Conservation (phyloP, 2,888 invertebrate species). For the Choreutis nemorana region DNA sequence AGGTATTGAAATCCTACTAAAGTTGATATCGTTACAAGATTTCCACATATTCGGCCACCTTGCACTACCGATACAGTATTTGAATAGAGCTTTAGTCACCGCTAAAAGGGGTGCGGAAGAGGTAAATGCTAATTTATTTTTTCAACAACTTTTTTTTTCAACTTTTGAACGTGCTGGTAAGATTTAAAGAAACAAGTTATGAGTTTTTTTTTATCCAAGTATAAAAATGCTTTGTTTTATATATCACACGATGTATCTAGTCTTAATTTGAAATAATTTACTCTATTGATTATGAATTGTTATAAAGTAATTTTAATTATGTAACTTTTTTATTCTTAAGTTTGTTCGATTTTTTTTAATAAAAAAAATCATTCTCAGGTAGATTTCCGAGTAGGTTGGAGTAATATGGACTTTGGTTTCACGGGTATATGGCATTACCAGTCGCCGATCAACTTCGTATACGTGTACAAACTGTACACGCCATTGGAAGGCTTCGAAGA, state of each 20-base stretch:
- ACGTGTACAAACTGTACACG: constrained; percentile 78
- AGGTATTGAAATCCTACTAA: constrained; percentile 73
- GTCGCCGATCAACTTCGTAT: constrained; percentile 74
- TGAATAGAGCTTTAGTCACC: constrained; percentile 71
- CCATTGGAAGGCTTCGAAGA: constrained; percentile 81
- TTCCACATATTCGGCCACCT: constrained; percentile 79
- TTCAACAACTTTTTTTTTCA: too few relatives aligned
- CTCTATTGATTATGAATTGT: too few relatives aligned
- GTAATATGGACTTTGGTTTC: constrained; percentile 77
- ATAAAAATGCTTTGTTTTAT: too few relatives aligned
- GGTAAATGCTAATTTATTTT: too few relatives aligned
- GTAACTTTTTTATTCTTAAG: constrained; percentile 4
- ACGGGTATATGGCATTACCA: constrained; percentile 79
- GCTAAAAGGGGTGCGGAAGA: constrained; percentile 74
- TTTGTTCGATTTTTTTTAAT: not conserved
- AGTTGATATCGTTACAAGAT: constrained; percentile 68
- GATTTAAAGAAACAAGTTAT: too few relatives aligned
- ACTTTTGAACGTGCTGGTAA: too few relatives aligned
- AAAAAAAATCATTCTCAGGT: constrained; percentile 43
- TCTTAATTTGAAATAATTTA: too few relatives aligned
- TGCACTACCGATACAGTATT: constrained; percentile 76
- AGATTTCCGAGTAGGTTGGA: constrained; percentile 80
- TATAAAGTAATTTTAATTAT: not conserved
- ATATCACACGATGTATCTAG: too few relatives aligned
- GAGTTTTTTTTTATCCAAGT: too few relatives aligned